phyloP scores from a whole-genome alignment of 2,113 vertebrate genomes.

The Tetrax tetrax region DNA sequence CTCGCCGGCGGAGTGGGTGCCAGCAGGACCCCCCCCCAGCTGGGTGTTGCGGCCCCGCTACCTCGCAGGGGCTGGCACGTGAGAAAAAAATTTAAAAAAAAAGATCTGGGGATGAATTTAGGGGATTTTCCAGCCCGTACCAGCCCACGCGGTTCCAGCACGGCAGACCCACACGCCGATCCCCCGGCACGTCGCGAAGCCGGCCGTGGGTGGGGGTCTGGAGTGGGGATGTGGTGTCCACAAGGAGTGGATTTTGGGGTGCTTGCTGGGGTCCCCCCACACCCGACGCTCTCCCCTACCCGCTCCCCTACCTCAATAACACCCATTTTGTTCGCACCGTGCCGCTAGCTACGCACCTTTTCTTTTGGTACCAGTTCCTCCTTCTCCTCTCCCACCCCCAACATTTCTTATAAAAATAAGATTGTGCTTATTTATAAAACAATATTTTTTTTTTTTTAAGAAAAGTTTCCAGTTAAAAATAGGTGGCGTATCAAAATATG shows the following conservation, averaged over 20 bases:
- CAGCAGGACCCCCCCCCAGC: background rate
- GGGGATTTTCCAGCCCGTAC: background rate
- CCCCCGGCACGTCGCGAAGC: background rate
- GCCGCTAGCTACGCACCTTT: background rate
- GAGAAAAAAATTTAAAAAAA: too few relatives aligned
- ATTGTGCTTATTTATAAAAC: slow-evolving; percentile 77
- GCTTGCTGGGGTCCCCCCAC: background rate
- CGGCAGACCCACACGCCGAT: background rate
- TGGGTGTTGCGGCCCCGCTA: background rate
- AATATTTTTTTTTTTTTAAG: slow-evolving; percentile 59
- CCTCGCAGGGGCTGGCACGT: background rate
- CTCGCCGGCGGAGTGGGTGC: accelerated
- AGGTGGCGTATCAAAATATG: slow-evolving; percentile 75
- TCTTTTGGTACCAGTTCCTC: slow-evolving; percentile 54
- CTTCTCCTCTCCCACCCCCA: background rate
- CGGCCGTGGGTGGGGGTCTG: accelerated
- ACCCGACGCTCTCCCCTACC: slow-evolving; percentile 31
- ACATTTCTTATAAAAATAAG: slow-evolving; percentile 80
- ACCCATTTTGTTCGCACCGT: slow-evolving; percentile 41
- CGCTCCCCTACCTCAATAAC: slow-evolving; percentile 61
- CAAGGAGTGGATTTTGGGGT: background rate
- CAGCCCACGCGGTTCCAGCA: background rate
- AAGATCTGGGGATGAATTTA: background rate
- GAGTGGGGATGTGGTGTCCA: background rate
- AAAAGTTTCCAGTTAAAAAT: slow-evolving; percentile 83